phyloP scores from a whole-genome alignment of 2,113 vertebrate species.

The Notarius lentiginosus region DNA sequence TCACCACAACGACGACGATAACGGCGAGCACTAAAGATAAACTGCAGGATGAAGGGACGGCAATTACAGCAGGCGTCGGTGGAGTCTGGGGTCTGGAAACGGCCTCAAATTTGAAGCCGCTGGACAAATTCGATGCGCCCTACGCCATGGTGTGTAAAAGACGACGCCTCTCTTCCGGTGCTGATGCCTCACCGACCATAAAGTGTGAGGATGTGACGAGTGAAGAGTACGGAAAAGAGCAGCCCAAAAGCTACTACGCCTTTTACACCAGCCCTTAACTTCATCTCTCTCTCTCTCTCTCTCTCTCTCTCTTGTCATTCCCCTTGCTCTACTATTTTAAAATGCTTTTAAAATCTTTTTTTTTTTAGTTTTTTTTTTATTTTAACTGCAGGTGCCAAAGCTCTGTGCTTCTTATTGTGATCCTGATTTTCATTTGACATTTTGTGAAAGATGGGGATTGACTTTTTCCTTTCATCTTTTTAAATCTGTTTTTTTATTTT shows the following conservation, averaged over 20 bases:
- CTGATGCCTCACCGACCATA: slow-evolving; percentile 93
- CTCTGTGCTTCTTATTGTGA: slow-evolving; percentile 78
- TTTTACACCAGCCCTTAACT: slow-evolving; percentile 95
- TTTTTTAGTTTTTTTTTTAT: slow-evolving; percentile 67
- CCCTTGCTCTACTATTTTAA: slow-evolving; percentile 56
- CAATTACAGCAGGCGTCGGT: slow-evolving; percentile 42
- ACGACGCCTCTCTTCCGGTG: slow-evolving; percentile 90
- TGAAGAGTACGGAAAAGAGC: slow-evolving; percentile 94
- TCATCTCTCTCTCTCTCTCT: not conserved
- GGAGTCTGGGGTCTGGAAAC: slow-evolving; percentile 89
- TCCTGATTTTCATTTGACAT: slow-evolving; percentile 63
- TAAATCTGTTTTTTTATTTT: slow-evolving; percentile 67
- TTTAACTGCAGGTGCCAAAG: slow-evolving; percentile 92
- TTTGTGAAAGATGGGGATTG: slow-evolving; percentile 40
- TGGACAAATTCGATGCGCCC: slow-evolving; percentile 90
- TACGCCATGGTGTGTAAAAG: slow-evolving; percentile 94
- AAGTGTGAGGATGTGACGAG: slow-evolving; percentile 94
- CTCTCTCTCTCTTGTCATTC: slow-evolving; percentile 7
- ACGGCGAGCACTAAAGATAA: slow-evolving; percentile 81
- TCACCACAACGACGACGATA: slow-evolving; percentile 58
- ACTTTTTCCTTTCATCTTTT: slow-evolving; percentile 60
- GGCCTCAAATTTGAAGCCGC: slow-evolving; percentile 88
- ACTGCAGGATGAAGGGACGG: slow-evolving; percentile 83
- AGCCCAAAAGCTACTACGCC: slow-evolving; percentile 94
- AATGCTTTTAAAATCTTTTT: slow-evolving; percentile 54